Base-by-base conservation (phyloP, 2,888 invertebrate genomes). In the Clistopyga incitator region DNA sequence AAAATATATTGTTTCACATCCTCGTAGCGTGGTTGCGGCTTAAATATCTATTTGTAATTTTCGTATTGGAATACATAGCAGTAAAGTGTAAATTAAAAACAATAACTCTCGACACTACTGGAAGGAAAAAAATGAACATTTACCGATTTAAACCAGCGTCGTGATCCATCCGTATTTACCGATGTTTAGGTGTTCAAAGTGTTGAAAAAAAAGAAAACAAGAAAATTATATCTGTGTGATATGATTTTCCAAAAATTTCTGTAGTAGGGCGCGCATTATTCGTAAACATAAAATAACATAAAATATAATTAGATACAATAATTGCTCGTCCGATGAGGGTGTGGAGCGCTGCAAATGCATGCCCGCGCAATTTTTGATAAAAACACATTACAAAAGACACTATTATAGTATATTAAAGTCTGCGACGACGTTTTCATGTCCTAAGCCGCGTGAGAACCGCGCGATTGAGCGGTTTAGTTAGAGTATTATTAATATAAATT, bases 401-500 rank as follows among this genome's bases (percentile, higher is more conserved):
- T 18, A 18, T 29, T 29, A 29, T 29, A 18, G 50, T 50, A 25
- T 23, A 50, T 29, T 50, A 18, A 68, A 68, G 25, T 50, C 42
- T 25, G n/a, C n/a, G 18, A 68, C 29, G 47, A 68, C 34, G 20
- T 56, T 81, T 65, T 68, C 54, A 64, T 71, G 71, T 71, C 71
- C 65, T 71, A 71, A 25, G 47, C 64, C 64, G 70, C 61, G 18
- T 59, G 74, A 79, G 38, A 68, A 42, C 67, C 50, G 74, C 25
- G 64, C 81, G 81, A 65, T 64, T 23, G 71, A 71, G 29, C 64
- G 56, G 76, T 65, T 65, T 81, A 71, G n/a, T 34, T 81, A 65
- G 45, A 65, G 34, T 23, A 76, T 76, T 68, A 34, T 50, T 50
- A 59, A 18, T 50, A 59, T 42, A 75, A 59, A 75, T 76, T 71